phyloP scores from a whole-genome alignment of 2,113 vertebrate species.

The Tympanuchus pallidicinctus region DNA sequence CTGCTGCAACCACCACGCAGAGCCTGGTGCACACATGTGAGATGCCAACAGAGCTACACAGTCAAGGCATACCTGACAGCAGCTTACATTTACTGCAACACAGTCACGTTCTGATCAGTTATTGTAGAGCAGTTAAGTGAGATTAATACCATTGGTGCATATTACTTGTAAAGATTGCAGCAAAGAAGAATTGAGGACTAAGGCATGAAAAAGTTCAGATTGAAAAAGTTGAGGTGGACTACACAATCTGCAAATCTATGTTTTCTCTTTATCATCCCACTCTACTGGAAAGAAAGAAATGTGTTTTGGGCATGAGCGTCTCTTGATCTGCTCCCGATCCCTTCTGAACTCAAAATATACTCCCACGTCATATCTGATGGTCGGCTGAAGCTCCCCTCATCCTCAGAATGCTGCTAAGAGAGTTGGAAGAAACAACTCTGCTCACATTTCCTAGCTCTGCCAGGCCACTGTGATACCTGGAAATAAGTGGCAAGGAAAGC shows the following conservation, averaged over 20 bases:
- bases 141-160: not conserved
- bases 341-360: not conserved
- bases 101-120: not conserved
- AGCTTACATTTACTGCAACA: not conserved
- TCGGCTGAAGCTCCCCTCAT: not conserved
- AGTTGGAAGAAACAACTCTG: not conserved
- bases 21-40: not conserved
- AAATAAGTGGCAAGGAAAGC: not conserved
- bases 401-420: not conserved
- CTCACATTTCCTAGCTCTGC: not conserved
- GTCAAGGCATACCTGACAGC: not conserved
- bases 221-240: not conserved
- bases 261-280: not conserved
- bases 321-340: not conserved
- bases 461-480: fast-evolving
- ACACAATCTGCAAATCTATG: not conserved
- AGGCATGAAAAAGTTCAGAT: not conserved
- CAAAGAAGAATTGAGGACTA: not conserved
- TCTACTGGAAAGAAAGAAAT: not conserved
- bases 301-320: not conserved
- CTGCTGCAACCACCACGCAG: not conserved
- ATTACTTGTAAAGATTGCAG: not conserved
- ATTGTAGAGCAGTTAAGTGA: not conserved
- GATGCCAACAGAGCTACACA: fast-evolving
- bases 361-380: not conserved